Evolutionary conservation across 2,797 vertebrate genomes (phyloP).

Genomic region (Pseudochirops corinnae): DNA sequence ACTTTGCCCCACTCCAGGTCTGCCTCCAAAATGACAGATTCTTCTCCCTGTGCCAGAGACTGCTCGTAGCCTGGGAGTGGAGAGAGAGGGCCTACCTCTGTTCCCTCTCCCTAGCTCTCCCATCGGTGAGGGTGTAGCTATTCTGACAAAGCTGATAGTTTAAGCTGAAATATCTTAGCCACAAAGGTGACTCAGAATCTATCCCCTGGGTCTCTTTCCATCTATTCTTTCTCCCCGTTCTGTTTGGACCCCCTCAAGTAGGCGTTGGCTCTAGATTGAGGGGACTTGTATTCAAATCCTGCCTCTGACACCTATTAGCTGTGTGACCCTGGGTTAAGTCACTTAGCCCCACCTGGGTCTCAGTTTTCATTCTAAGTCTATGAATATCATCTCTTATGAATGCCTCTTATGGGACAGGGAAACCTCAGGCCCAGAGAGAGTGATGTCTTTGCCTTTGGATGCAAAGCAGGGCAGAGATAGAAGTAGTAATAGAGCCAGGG

Average conservation of each 20-base stretch:
- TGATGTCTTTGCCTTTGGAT: neutral
- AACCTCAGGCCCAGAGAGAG: neutral
- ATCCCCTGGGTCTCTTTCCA: neutral
- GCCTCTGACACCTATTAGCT: neutral
- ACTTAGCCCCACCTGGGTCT: neutral
- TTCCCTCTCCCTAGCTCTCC: neutral
- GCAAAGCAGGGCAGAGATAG: neutral
- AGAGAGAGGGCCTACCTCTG: neutral
- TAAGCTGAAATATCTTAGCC: neutral
- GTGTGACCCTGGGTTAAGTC: neutral
- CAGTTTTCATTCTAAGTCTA: neutral
- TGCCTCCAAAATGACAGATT: neutral
- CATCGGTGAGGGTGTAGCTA: neutral
- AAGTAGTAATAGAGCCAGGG: neutral
- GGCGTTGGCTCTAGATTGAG: neutral
- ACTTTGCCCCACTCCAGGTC: neutral
- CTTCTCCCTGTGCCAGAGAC: fast-evolving
- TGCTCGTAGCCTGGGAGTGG: neutral
- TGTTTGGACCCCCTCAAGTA: neutral
- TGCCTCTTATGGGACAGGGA: neutral
- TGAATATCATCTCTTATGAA: neutral
- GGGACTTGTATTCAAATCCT: too few species aligned
- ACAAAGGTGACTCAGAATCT: neutral
- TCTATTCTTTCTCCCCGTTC: neutral
- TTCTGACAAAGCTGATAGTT: neutral